Conservation (phyloP, 2,113 vertebrate species). For the Poecile atricapillus region DNA sequence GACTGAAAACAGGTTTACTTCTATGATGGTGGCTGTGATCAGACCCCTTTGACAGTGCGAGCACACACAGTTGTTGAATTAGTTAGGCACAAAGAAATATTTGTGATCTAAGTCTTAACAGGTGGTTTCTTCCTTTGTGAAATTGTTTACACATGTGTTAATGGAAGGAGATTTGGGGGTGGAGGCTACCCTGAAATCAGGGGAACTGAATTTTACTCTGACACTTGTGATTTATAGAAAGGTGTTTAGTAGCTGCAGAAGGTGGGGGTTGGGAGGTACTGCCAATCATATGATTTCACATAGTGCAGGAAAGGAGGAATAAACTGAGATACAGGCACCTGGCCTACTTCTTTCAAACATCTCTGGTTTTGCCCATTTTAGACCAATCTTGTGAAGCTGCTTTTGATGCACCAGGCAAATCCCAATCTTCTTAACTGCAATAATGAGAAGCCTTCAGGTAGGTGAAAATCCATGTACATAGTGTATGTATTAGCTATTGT, state of each 20-base stretch:
- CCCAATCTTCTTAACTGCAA: constrained; percentile 88
- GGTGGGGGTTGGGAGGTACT: neutral
- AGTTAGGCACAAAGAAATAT: neutral
- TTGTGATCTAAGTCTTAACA: neutral
- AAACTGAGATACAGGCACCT: neutral
- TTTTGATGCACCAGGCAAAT: constrained; percentile 84
- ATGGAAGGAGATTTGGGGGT: neutral
- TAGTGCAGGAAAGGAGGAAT: neutral
- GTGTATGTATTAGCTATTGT: neutral
- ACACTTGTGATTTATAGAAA: neutral
- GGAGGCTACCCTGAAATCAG: accelerated
- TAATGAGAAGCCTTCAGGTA: constrained; percentile 93
- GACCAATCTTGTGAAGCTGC: constrained; percentile 86
- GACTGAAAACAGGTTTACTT: neutral
- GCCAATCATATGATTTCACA: neutral
- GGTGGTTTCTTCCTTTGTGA: neutral
- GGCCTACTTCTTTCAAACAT: neutral
- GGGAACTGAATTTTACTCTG: neutral
- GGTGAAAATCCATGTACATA: neutral
- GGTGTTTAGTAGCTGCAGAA: neutral
- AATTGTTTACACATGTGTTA: neutral
- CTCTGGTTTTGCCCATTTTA: constrained; percentile 58
- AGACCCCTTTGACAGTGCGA: neutral
- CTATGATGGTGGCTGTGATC: neutral
- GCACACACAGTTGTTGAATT: neutral